Percentiles rank a stretch among this genome's conserved stretches.
Conservation (phyloP, 2,113 vertebrate genomes). For the Ictalurus furcatus region DNA sequence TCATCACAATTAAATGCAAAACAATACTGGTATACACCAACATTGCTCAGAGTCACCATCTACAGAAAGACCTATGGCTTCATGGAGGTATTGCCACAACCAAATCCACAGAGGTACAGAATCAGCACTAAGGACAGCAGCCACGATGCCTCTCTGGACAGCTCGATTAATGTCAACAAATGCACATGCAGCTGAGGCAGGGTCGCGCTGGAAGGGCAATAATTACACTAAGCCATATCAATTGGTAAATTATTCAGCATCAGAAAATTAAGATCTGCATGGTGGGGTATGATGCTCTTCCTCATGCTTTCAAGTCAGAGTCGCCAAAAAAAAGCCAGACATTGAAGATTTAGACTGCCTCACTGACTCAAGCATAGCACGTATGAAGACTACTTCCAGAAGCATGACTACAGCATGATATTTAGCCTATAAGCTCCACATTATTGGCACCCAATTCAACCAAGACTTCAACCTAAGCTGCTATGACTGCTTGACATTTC, state of each 20-base stretch:
- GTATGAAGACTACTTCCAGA: neutral
- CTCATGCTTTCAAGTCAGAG: neutral
- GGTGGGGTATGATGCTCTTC: neutral
- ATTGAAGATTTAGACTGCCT: neutral
- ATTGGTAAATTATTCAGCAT: neutral
- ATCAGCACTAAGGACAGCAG: conserved; percentile 10
- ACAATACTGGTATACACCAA: neutral
- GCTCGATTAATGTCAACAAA: neutral
- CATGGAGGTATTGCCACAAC: neutral
- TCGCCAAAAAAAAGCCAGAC: neutral
- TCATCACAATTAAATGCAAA: neutral
- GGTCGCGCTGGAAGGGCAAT: neutral
- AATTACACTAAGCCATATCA: neutral
- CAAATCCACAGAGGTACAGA: neutral
- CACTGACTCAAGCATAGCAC: neutral
- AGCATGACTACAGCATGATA: neutral
- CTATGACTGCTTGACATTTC: neutral
- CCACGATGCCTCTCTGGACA: neutral
- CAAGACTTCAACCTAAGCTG: neutral
- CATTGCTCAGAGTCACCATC: neutral
- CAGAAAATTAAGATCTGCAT: neutral
- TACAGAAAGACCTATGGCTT: neutral
- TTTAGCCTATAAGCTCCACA: neutral
- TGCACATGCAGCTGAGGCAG: neutral
- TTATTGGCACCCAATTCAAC: neutral